phyloP scores from a whole-genome alignment of 2,888 invertebrate genomes.

The Eupithecia vulgata region DNA sequence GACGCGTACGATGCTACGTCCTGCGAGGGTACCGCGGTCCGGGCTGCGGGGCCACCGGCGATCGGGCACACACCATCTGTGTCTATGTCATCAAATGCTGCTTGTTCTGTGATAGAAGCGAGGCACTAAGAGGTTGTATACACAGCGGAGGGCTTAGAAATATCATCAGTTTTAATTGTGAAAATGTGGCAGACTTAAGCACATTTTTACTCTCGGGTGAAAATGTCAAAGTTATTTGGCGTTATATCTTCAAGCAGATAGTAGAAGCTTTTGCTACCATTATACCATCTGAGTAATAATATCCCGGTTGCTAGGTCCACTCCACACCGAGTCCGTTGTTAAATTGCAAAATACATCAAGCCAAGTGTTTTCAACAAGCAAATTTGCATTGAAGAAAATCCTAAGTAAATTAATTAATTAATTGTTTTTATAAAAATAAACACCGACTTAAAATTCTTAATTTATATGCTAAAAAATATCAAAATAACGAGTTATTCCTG shows the following conservation, averaged over 20 bases:
- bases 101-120: conserved; percentile 66
- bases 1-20: conserved; percentile 88
- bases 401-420: too few species aligned
- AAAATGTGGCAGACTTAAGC: not conserved
- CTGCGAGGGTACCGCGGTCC: conserved; percentile 87
- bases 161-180: not conserved
- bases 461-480: too few species aligned
- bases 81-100: conserved; percentile 93
- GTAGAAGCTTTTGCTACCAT: not conserved
- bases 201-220: not conserved
- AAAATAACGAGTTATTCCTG: too few species aligned
- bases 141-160: too few species aligned
- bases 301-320: too few species aligned
- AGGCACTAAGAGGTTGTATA: too few species aligned
- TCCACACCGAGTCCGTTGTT: too few species aligned
- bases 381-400: too few species aligned
- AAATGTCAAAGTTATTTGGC: not conserved
- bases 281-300: not conserved
- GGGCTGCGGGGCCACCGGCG: conserved; percentile 88
- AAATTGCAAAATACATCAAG: too few species aligned
- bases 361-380: too few species aligned
- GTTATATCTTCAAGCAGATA: not conserved
- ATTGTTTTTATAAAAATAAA: too few species aligned
- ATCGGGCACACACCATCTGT: conserved; percentile 89
- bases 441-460: too few species aligned